phyloP scores from a whole-genome alignment of 1,140 invertebrate genomes.

The Dendroctonus valens region DNA sequence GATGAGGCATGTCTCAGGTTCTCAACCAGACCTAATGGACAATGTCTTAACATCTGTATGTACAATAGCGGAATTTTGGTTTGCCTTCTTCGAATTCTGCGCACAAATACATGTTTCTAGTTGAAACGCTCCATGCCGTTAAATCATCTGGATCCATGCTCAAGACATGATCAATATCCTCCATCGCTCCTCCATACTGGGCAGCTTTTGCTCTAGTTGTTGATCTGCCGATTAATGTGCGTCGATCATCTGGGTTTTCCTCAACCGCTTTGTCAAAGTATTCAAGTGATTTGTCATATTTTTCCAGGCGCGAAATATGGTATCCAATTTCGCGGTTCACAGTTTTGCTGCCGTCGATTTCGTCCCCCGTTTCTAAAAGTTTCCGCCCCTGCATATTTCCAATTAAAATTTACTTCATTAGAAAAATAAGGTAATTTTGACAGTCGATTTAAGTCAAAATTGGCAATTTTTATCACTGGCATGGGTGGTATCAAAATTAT shows the following conservation, averaged over 20 bases:
- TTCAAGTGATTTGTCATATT: conserved; percentile 37
- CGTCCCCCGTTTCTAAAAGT: conserved; percentile 45
- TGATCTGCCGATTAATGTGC: conserved; percentile 53
- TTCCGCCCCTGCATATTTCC: conserved; percentile 1
- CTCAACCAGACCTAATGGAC: conserved; percentile 49
- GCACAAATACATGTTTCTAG: conserved; percentile 55
- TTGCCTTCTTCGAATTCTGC: conserved; percentile 55
- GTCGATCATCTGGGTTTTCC: conserved; percentile 51
- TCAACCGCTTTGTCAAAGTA: conserved; percentile 54
- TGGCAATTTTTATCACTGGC: too few species aligned
- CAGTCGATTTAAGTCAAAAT: too few species aligned
- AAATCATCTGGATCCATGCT: conserved; percentile 52
- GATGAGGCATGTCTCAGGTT: conserved; percentile 51
- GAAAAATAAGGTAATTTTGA: too few species aligned
- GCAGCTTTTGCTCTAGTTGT: conserved; percentile 53
- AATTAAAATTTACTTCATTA: too few species aligned
- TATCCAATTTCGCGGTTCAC: conserved; percentile 55
- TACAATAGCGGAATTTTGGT: background rate
- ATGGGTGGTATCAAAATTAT: too few species aligned
- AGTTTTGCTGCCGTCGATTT: conserved; percentile 54
- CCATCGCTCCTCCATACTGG: conserved; percentile 52
- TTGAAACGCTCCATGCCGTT: conserved; percentile 54
- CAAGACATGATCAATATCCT: conserved; percentile 54
- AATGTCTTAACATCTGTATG: background rate
- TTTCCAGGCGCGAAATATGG: conserved; percentile 47